phyloP scores from a whole-genome alignment of 2,888 invertebrate species.

The Lymantria monacha region DNA sequence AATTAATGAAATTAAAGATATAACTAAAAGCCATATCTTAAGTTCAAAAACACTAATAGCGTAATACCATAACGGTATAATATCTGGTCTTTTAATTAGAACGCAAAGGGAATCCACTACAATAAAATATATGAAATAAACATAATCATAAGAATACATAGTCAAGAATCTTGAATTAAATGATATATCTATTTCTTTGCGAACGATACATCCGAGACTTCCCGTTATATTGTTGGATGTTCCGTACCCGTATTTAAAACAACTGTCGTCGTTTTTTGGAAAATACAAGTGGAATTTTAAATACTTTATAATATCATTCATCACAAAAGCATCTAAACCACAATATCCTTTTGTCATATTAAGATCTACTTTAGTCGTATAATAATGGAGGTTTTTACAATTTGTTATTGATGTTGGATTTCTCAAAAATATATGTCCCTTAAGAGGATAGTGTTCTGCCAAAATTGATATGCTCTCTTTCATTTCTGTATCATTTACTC shows the following conservation, averaged over 20 bases:
- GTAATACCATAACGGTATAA: constrained; percentile 48
- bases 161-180: constrained; percentile 58
- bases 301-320: constrained; percentile 44
- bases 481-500: constrained; percentile 15
- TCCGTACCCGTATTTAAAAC: constrained; percentile 38
- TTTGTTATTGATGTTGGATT: constrained; percentile 48
- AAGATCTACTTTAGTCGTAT: constrained; percentile 30
- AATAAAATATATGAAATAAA: constrained; percentile 40
- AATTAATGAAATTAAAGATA: constrained; percentile 14
- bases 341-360: constrained; percentile 39
- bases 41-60: constrained; percentile 21
- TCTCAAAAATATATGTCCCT: constrained; percentile 44
- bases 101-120: constrained; percentile 44
- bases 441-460: constrained; percentile 44
- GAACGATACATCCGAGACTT: constrained; percentile 42
- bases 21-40: constrained; percentile 22
- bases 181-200: constrained; percentile 47
- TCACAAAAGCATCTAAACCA: constrained; percentile 51
- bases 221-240: constrained; percentile 31
- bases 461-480: constrained; percentile 21
- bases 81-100: constrained; percentile 33
- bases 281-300: constrained; percentile 42
- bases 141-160: constrained; percentile 30
- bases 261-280: constrained; percentile 13
- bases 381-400: constrained; percentile 35